phyloP scores from a whole-genome alignment of 1,140 invertebrate genomes.

The Drosophila mojavensis region DNA sequence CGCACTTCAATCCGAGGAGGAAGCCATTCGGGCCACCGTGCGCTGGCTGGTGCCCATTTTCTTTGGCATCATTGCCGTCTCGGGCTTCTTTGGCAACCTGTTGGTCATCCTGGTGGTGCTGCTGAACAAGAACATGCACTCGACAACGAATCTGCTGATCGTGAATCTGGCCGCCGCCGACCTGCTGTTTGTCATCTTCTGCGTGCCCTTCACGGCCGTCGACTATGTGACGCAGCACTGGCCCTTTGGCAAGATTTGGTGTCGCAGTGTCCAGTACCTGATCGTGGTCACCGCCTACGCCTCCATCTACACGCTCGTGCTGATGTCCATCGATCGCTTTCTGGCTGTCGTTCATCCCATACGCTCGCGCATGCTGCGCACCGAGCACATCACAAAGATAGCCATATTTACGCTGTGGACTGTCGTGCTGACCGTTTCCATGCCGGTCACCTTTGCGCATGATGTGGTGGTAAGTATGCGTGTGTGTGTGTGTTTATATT shows the following conservation, averaged over 20 bases:
- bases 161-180: conserved; percentile 95
- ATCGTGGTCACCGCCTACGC: conserved; percentile 96
- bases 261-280: conserved; percentile 90
- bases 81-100: conserved; percentile 95
- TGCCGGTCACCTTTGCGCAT: conserved; percentile 91
- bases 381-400: conserved; percentile 91
- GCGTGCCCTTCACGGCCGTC: conserved; percentile 95
- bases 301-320: conserved; percentile 96
- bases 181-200: conserved; percentile 96
- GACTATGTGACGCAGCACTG: conserved; percentile 93
- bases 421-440: conserved; percentile 89
- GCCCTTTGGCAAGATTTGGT: conserved; percentile 96
- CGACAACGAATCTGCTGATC: conserved; percentile 96
- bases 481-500: background rate
- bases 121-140: conserved; percentile 94
- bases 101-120: conserved; percentile 93
- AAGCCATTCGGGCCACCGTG: conserved; percentile 47
- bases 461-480: conserved; percentile 86
- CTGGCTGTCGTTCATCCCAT: conserved; percentile 97
- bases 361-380: conserved; percentile 91
- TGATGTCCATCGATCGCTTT: conserved; percentile 98
- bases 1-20: conserved; percentile 25
- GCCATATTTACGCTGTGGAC: conserved; percentile 93
- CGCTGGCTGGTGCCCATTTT: conserved; percentile 90
- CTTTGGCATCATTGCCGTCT: conserved; percentile 93